These are phyloP conservation scores for Zapus hudsonius DNA, from an alignment of 2,113 vertebrate species.

Conservation along the genomic window DNA sequence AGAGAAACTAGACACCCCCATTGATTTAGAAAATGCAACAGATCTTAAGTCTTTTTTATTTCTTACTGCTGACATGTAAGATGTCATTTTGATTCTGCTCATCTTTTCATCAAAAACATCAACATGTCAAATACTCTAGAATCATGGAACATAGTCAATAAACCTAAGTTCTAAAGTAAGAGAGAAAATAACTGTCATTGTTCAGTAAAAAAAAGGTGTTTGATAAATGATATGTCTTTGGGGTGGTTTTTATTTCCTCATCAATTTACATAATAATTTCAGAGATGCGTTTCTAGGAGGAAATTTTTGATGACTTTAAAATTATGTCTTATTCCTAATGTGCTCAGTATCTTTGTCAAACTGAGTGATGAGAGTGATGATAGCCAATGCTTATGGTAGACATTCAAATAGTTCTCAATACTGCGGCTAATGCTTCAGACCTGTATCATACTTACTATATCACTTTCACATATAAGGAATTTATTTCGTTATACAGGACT, in stretches of 20 bases:
- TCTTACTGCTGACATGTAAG: constrained; percentile 67
- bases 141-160: constrained; percentile 60
- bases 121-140: constrained; percentile 67
- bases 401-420: not conserved
- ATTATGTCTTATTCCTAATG: not conserved
- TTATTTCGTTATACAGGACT: not conserved
- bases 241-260: constrained; percentile 44
- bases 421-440: not conserved
- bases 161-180: constrained; percentile 48
- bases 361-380: not conserved
- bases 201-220: constrained; percentile 35
- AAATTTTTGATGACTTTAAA: constrained; percentile 46
- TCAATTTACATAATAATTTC: constrained; percentile 58
- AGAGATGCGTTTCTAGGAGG: not conserved
- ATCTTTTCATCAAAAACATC: constrained; percentile 70
- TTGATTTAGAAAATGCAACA: constrained; percentile 27
- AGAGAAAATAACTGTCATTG: constrained; percentile 50
- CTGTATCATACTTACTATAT: not conserved
- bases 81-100: constrained; percentile 70
- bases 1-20: not conserved
- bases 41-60: constrained; percentile 63
- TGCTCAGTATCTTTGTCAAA: not conserved
- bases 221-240: constrained; percentile 41
- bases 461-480: not conserved
- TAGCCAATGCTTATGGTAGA: not conserved